Base-by-base conservation (phyloP, 2,113 vertebrate species). In the Eptatretus burgeri region DNA sequence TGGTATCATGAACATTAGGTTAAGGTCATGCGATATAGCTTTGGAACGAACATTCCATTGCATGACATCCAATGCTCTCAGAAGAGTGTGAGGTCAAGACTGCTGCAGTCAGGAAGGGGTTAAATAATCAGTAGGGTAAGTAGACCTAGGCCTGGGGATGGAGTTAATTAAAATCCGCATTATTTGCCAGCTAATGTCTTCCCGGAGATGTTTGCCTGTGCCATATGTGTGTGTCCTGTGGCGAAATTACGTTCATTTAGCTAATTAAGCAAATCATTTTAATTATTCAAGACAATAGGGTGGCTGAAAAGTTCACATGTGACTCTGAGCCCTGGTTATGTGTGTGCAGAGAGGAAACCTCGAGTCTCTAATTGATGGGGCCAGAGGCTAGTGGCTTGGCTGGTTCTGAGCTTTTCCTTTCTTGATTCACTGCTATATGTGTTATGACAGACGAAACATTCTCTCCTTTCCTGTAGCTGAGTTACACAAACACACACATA, bases 181-280 rank as follows among this genome's bases (percentile, higher is more conserved):
- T 98, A 98, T 98, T 98, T 98, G 95, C 95, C 93, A 85, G 94
- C 95, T 98, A 98, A 98, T 98, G 93, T 94, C 89, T 85, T 98
- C 84, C 85, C 86, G 91, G 95, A 89, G 95, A 94, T 96, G 91
- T 98, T 94, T 98, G 94, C 82, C 86, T 82, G 83, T 83, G 84
- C 91, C 91, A 98, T 98, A 98, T 98, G 91, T 87, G 83, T 83
- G 93, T 98, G 88, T 98, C 91, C 89, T 96, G 88, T 95, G 95
- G 91, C 95, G 89, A 98, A 94, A 98, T 98, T 94, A 89, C 91
- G 85, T 93, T 98, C 89, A 98, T 96, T 98, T 95, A 98, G 91
- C 91, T 98, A 93, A 98, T 98, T 98, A 95, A 94, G 89, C 85
- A 95, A 98, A 98, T 98, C 88, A 96, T 94, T 98, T 96, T 98